phyloP scores from a whole-genome alignment of 1,140 invertebrate genomes.

The Ridgeia piscesae region DNA sequence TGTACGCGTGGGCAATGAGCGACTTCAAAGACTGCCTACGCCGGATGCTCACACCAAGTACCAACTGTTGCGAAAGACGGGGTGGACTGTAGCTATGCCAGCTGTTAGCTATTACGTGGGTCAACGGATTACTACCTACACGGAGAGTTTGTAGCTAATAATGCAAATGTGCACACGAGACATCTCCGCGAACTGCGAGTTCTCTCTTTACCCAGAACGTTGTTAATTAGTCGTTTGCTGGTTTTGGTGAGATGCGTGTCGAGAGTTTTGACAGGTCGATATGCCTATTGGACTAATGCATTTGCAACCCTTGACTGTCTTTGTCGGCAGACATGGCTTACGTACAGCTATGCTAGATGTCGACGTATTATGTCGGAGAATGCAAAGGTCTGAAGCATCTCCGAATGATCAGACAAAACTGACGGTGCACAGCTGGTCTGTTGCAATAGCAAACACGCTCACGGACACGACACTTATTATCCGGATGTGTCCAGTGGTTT shows the following conservation, averaged over 20 bases:
- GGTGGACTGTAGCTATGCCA: not conserved
- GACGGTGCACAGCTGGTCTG: not conserved
- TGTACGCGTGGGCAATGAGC: constrained; percentile 87
- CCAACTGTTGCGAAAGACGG: not conserved
- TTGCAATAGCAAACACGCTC: not conserved
- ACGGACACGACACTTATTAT: not conserved
- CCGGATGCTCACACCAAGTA: constrained; percentile 3
- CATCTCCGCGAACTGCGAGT: no score
- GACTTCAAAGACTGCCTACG: constrained; percentile 69
- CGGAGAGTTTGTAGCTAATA: no score
- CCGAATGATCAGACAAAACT: not conserved
- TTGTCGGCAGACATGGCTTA: not conserved
- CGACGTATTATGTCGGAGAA: not conserved
- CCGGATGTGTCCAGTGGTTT: not conserved
- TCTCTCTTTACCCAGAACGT: no score
- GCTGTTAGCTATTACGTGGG: not conserved
- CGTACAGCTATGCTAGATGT: not conserved
- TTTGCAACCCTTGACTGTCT: no score
- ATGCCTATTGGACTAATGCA: no score
- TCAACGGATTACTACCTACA: not conserved
- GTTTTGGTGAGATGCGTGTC: no score
- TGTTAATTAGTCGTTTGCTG: no score
- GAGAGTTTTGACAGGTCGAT: no score
- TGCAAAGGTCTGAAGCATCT: not conserved
- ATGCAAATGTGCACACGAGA: not conserved